Percentiles rank a stretch among this genome's conserved stretches.
Conservation (phyloP, 2,113 vertebrate species). For the Datnioides undecimradiatus region DNA sequence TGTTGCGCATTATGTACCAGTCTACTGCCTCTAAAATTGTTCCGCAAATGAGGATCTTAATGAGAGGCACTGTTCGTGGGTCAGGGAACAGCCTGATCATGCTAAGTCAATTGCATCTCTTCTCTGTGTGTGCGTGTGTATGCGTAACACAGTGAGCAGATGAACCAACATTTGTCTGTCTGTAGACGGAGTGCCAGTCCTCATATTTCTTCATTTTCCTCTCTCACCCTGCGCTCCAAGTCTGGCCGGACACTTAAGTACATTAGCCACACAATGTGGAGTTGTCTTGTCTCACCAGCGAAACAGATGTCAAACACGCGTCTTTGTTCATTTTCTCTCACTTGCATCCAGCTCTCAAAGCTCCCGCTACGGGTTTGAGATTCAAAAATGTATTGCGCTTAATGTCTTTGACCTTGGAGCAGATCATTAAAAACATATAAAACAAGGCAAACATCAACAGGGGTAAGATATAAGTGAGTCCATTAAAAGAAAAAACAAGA, state of each 20-base stretch:
- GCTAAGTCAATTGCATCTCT: slow-evolving; percentile 80
- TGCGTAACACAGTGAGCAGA: slow-evolving; percentile 64
- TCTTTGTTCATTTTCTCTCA: slow-evolving; percentile 54
- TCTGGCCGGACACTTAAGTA: slow-evolving; percentile 73
- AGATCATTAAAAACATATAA: slow-evolving; percentile 45
- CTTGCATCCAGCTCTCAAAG: slow-evolving; percentile 24
- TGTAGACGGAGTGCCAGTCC: slow-evolving; percentile 67
- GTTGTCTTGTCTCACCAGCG: slow-evolving; percentile 71
- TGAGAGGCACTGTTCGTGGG: slow-evolving; percentile 79
- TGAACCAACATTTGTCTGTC: slow-evolving; percentile 77
- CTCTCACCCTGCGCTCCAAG: slow-evolving; percentile 58
- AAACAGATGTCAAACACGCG: slow-evolving; percentile 70
- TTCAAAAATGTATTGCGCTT: slow-evolving; percentile 17
- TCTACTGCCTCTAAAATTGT: slow-evolving; percentile 83
- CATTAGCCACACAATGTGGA: slow-evolving; percentile 75
- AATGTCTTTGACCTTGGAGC: slow-evolving; percentile 39
- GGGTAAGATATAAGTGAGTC: slow-evolving; percentile 1
- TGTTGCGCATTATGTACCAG: slow-evolving; percentile 81
- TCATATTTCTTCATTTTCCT: slow-evolving; percentile 75
- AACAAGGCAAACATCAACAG: slow-evolving; percentile 40
- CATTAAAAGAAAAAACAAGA: slow-evolving; percentile 42
- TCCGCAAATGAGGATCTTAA: slow-evolving; percentile 83
- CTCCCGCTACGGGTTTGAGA: slow-evolving; percentile 10
- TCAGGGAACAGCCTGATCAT: slow-evolving; percentile 82
- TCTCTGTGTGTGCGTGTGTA: slow-evolving; percentile 34